Conservation (phyloP, 2,113 vertebrate species). For the Cynocephalus volans region DNA sequence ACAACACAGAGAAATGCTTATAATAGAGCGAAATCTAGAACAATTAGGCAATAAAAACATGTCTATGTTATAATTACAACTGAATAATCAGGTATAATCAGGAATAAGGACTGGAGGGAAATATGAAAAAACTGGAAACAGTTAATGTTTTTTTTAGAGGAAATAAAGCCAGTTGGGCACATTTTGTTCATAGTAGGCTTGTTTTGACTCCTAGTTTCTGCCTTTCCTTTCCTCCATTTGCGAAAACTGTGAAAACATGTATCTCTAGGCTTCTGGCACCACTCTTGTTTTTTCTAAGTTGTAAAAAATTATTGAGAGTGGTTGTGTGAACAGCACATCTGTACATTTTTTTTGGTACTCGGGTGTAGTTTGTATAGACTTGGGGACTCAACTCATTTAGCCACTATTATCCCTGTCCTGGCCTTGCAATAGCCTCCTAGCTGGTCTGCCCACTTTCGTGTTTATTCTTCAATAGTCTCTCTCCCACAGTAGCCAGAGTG, state of each 20-base stretch:
- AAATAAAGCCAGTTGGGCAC: constrained; percentile 16
- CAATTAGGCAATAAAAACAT: constrained; percentile 40
- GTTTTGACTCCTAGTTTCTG: constrained; percentile 50
- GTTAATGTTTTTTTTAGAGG: constrained; percentile 27
- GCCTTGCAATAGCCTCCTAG: background rate
- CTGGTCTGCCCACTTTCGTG: background rate
- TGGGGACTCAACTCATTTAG: background rate
- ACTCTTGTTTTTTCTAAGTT: constrained; percentile 18
- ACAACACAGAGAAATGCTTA: constrained; percentile 30
- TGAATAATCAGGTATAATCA: constrained; percentile 30
- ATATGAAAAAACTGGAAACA: background rate
- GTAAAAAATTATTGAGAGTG: constrained; percentile 14
- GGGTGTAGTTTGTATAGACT: background rate
- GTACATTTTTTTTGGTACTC: background rate
- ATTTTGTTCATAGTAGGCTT: constrained; percentile 37
- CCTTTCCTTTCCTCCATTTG: constrained; percentile 48
- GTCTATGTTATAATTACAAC: constrained; percentile 45
- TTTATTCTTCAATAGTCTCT: background rate
- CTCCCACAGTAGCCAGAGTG: background rate
- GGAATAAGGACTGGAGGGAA: constrained; percentile 53
- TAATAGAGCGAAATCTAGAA: constrained; percentile 55
- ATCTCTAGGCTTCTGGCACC: constrained; percentile 42
- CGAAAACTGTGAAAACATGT: constrained; percentile 59
- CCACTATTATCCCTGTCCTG: background rate
- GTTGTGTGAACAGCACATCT: background rate